Evolutionary conservation across 2,888 invertebrate species (phyloP).

Genomic region (Ennomos erosarius): DNA sequence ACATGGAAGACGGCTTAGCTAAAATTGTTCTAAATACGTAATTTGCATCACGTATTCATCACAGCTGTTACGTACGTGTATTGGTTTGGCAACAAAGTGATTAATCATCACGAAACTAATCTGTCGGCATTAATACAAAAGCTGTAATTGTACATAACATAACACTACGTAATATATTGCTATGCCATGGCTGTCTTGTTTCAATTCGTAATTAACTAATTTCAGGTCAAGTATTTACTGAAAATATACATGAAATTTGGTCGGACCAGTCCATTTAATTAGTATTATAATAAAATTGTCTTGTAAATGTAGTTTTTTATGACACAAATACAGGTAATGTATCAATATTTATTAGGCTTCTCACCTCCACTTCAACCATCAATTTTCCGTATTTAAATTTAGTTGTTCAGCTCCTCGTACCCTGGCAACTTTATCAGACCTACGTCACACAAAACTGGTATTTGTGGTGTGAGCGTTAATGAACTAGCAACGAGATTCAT

Average conservation of each 20-base stretch:
- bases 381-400: constrained; percentile 5
- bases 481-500: constrained; percentile 64
- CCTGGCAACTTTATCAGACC: constrained; percentile 8
- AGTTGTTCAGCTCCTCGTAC: neutral
- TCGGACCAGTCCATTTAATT: no score
- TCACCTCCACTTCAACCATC: neutral
- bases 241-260: no score
- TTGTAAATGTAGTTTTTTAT: no score
- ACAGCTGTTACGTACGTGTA: neutral
- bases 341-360: no score
- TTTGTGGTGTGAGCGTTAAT: constrained; percentile 58
- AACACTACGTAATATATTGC: constrained; percentile 16
- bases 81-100: constrained; percentile 15
- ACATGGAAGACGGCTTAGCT: no score
- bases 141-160: constrained; percentile 10
- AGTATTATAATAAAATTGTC: no score
- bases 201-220: constrained; percentile 4
- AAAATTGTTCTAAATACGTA: no score
- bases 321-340: no score
- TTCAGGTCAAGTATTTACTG: no score
- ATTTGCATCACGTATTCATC: no score
- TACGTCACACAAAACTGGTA: constrained; percentile 36
- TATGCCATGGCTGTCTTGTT: constrained; percentile 8
- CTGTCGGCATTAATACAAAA: constrained; percentile 24
- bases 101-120: constrained; percentile 28